phyloP scores from a whole-genome alignment of 2,888 invertebrate genomes.

The Terebella lapidaria region DNA sequence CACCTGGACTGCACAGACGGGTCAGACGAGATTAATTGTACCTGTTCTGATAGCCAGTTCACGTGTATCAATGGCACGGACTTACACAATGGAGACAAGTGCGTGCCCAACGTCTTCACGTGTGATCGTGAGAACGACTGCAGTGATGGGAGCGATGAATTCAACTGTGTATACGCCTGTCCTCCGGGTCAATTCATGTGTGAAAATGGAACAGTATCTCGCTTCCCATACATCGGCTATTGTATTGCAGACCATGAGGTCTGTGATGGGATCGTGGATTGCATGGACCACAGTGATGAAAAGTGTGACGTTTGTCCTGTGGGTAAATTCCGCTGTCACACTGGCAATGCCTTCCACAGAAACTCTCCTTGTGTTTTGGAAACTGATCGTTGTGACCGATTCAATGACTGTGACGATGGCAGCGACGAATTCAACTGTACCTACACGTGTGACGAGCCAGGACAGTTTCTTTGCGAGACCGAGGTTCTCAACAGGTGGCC shows the following conservation, averaged over 20 bases:
- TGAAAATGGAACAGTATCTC: slow-evolving; percentile 2
- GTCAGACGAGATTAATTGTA: slow-evolving; percentile 17
- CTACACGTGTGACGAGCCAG: slow-evolving; percentile 5
- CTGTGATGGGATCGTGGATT: slow-evolving; percentile 8
- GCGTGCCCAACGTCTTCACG: slow-evolving; percentile 8
- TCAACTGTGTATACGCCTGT: slow-evolving; percentile 15
- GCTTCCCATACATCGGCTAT: slow-evolving; percentile 12
- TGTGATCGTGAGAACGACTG: slow-evolving; percentile 22
- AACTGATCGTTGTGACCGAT: slow-evolving; percentile 3
- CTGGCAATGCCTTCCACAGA: slow-evolving; percentile 1
- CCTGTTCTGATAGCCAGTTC: slow-evolving; percentile 17
- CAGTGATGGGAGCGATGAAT: slow-evolving; percentile 20
- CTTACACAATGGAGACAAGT: slow-evolving; percentile 12
- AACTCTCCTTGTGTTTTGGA: background rate
- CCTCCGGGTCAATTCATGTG: slow-evolving; percentile 10
- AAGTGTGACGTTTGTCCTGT: slow-evolving; percentile 4
- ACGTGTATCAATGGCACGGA: slow-evolving; percentile 18
- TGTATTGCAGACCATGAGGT: slow-evolving; percentile 5
- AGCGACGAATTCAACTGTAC: slow-evolving; percentile 10
- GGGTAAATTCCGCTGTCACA: slow-evolving; percentile 12
- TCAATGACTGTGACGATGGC: slow-evolving; percentile 3
- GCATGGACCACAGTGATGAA: slow-evolving; percentile 17
- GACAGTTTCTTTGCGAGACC: background rate
- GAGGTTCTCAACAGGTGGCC: slow-evolving; percentile 9
- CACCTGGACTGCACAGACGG: slow-evolving; percentile 16